Percentiles rank a stretch among this genome's conserved stretches.
phyloP scores from a whole-genome alignment of 2,797 vertebrate species.

The Pteronotus mesoamericanus region DNA sequence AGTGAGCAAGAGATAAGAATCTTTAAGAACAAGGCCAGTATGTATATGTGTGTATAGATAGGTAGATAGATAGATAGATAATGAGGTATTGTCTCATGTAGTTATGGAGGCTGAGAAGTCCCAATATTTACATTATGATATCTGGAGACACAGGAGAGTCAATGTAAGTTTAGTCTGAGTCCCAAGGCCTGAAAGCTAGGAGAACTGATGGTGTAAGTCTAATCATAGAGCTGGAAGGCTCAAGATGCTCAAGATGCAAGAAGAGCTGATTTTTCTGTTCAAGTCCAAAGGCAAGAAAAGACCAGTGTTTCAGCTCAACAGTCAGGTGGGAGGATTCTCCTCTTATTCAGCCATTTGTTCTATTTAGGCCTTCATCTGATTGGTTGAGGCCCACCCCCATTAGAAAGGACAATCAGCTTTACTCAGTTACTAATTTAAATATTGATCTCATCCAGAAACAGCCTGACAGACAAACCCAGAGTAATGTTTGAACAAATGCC shows the following conservation, averaged over 20 bases:
- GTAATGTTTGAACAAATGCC: not conserved
- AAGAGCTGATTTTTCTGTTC: not conserved
- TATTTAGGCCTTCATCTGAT: not conserved
- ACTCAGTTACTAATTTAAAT: not conserved
- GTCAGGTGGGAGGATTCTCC: not conserved
- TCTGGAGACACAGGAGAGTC: not conserved
- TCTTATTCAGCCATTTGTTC: not conserved
- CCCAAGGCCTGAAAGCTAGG: not conserved
- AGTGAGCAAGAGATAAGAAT: not conserved
- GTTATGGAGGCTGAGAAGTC: not conserved
- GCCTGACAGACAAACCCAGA: not conserved
- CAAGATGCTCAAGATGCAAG: not conserved
- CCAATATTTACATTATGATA: not conserved
- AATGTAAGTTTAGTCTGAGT: not conserved
- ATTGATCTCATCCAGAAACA: not conserved
- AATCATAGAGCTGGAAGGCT: not conserved
- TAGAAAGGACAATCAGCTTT: not conserved
- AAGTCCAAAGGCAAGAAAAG: not conserved
- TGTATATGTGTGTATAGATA: no score
- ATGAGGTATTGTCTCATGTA: not conserved
- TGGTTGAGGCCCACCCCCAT: not conserved
- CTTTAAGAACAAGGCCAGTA: not conserved
- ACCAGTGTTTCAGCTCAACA: not conserved
- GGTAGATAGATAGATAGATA: not conserved
- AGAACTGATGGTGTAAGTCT: not conserved